These are phyloP conservation scores for Spodoptera litura DNA, from an alignment of 1,140 invertebrate species.

Conservation along the genomic window DNA sequence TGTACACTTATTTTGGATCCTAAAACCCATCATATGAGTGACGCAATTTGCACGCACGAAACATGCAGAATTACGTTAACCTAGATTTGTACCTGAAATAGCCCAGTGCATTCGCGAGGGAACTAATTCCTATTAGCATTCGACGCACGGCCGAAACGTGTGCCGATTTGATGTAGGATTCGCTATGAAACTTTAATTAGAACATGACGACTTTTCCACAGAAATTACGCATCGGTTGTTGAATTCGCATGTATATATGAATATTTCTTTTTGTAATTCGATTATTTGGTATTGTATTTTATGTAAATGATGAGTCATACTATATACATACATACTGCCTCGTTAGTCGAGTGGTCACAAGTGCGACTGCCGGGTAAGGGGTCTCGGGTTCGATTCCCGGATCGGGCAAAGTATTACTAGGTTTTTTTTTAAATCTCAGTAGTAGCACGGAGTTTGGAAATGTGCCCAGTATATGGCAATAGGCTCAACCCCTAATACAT, in stretches of 20 bases:
- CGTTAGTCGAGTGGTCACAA: too few relatives aligned
- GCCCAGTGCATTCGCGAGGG: slow-evolving; percentile 20
- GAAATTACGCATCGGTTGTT: not conserved
- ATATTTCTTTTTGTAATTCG: not conserved
- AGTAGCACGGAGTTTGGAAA: too few relatives aligned
- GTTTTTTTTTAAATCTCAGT: too few relatives aligned
- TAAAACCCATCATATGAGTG: not conserved
- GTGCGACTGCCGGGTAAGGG: too few relatives aligned
- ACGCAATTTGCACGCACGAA: slow-evolving; percentile 31
- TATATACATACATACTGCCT: too few relatives aligned
- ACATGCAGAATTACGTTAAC: slow-evolving; percentile 37
- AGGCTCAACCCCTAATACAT: too few relatives aligned
- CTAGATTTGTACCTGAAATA: slow-evolving; percentile 39
- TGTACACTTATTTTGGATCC: too few relatives aligned
- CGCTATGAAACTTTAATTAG: slow-evolving; percentile 36
- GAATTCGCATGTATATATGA: not conserved
- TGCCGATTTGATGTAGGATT: slow-evolving; percentile 23
- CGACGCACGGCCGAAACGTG: slow-evolving; percentile 2
- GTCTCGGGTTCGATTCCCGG: too few relatives aligned
- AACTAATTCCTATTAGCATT: slow-evolving; percentile 25
- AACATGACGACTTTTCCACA: not conserved
- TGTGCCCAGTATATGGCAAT: too few relatives aligned
- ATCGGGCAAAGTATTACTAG: too few relatives aligned
- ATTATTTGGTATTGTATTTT: too few relatives aligned
- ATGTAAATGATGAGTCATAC: too few relatives aligned